Percentiles rank a stretch among this genome's conserved stretches.
Evolutionary conservation across 2,888 invertebrate genomes (phyloP).

Genomic region (Caenorhabditis sinica): DNA sequence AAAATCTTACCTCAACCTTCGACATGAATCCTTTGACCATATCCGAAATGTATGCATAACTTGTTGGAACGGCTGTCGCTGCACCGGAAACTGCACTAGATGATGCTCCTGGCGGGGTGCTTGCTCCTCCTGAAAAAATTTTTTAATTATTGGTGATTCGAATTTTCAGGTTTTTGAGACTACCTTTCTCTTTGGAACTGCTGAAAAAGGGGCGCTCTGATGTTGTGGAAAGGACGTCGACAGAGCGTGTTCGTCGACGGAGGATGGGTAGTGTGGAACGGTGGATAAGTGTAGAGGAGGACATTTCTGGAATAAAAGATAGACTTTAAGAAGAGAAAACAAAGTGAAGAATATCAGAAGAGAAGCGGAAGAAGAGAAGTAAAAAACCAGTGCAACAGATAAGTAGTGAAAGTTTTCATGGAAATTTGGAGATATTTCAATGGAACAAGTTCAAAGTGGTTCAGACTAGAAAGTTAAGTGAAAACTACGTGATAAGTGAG

Average conservation of each 20-base stretch:
- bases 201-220: conserved; percentile 44
- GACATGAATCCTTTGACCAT: conserved; percentile 59
- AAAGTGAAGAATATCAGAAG: background rate
- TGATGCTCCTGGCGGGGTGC: conserved; percentile 45
- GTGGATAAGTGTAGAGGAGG: conserved; percentile 31
- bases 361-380: background rate
- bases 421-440: too few species aligned
- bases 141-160: background rate
- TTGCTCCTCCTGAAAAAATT: conserved; percentile 47
- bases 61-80: conserved; percentile 42
- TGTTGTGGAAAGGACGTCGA: conserved; percentile 3
- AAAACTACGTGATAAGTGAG: conserved; percentile 13
- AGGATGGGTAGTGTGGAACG: conserved; percentile 44
- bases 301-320: conserved; percentile 31
- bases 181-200: conserved; percentile 43
- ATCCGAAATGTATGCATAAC: conserved; percentile 62
- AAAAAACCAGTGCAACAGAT: background rate
- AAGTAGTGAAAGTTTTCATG: background rate
- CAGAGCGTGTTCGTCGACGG: conserved; percentile 28
- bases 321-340: background rate
- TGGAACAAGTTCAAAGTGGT: background rate
- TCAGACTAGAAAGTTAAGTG: conserved; percentile 6
- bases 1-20: conserved; percentile 57
- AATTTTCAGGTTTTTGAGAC: background rate
- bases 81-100: conserved; percentile 1